Conservation (phyloP, 2,888 invertebrate species). For the Acanthosoma haemorrhoidale region DNA sequence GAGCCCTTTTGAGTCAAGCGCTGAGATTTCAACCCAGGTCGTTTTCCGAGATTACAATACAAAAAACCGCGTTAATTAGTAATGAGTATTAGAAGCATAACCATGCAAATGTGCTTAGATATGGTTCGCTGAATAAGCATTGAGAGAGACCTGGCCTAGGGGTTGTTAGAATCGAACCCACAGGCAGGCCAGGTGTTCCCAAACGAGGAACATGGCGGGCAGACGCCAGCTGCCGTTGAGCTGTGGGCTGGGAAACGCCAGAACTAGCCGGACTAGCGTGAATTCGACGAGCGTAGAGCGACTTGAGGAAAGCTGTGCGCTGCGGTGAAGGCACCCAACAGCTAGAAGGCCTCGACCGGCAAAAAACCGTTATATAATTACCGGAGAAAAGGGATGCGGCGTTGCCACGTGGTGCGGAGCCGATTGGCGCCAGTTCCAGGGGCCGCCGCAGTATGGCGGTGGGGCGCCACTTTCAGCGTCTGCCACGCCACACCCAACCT, state of each 20-base stretch:
- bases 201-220: conserved; percentile 15
- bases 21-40: no score
- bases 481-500: conserved; percentile 20
- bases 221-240: background rate
- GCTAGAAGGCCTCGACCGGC: background rate
- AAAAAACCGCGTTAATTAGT: no score
- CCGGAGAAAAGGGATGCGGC: conserved; percentile 32
- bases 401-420: conserved; percentile 34
- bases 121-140: no score
- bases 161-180: background rate
- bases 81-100: no score
- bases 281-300: no score
- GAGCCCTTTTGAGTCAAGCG: no score
- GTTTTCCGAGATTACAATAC: no score
- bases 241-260: background rate
- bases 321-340: background rate
- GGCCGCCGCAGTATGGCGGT: conserved; percentile 33
- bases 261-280: no score
- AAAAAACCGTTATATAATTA: conserved; percentile 38
- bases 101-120: no score
- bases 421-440: conserved; percentile 7
- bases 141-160: background rate
- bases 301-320: background rate
- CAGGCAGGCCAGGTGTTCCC: conserved; percentile 13
- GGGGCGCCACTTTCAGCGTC: conserved; percentile 34